A percentile compares a stretch with the other conserved stretches of the same genome.
Conservation (phyloP, 2,888 invertebrate species). For the Lumbricus terrestris region DNA sequence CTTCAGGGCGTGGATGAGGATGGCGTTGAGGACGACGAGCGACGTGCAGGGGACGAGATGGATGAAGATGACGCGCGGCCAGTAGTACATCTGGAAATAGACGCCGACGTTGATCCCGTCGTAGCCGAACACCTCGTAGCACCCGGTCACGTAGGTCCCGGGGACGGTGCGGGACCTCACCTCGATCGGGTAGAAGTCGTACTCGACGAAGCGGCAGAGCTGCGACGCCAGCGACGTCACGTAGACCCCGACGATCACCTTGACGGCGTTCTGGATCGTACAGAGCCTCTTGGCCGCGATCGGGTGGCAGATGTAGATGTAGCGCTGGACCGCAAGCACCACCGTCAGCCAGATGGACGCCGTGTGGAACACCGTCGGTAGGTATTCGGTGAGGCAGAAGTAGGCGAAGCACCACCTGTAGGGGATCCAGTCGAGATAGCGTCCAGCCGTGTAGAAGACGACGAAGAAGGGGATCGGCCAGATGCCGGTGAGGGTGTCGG, state of each 20-base stretch:
- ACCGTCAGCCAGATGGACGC: constrained; percentile 36
- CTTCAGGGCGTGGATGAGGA: constrained; percentile 81
- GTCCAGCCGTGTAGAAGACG: constrained; percentile 86
- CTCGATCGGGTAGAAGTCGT: constrained; percentile 65
- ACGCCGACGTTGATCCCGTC: neutral
- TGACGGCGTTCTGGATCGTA: constrained; percentile 67
- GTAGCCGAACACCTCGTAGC: neutral
- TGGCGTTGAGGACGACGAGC: constrained; percentile 81
- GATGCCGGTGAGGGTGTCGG: constrained; percentile 81
- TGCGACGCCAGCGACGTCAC: constrained; percentile 66
- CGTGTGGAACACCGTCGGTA: constrained; percentile 51
- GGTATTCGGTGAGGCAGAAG: constrained; percentile 52
- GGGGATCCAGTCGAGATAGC: constrained; percentile 79
- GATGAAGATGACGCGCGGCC: constrained; percentile 84
- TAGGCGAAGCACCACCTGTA: constrained; percentile 75
- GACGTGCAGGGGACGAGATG: constrained; percentile 85
- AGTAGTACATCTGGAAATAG: constrained; percentile 74
- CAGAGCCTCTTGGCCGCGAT: constrained; percentile 78
- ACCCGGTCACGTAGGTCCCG: constrained; percentile 4
- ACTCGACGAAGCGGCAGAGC: constrained; percentile 78
- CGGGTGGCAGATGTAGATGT: constrained; percentile 91
- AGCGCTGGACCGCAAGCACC: constrained; percentile 68
- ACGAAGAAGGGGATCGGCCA: constrained; percentile 68
- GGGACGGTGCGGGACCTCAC: constrained; percentile 55
- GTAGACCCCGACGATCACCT: constrained; percentile 77